Base-by-base conservation (phyloP, 2,113 vertebrate genomes). In the Oryzias curvinotus region DNA sequence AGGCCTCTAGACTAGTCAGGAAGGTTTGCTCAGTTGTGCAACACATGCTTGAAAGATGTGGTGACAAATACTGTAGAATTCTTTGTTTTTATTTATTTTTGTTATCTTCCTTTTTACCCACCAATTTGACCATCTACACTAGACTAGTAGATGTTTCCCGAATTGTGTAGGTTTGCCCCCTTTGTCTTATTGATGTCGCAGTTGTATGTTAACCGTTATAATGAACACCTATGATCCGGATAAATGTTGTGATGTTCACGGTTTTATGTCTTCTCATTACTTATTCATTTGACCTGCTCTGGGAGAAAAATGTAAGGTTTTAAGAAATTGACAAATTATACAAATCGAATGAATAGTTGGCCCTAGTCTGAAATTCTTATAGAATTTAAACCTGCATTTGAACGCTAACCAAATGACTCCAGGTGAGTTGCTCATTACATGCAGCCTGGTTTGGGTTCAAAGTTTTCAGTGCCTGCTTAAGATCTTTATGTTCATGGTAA, bases 171-270 rank as follows among this genome's bases (percentile, higher is more conserved):
- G 62, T 77, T 77, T 76, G 21, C 21, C 36, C 57, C 71, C 80
- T 85, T 86, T 83, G 80, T 87, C 71, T 80, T 67, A 65, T 62
- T 75, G 68, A 87, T 89, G 86, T 83, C 86, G 87, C 86, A 88
- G 82, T 86, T 87, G 74, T 55, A 52, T 79, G 82, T 62, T 52
- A 57, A 83, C 80, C 76, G 2, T 36, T 75, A 36, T n/a, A n/a
- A n/a, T 71, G 56, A 36, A 36, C 36, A 36, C 36, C 12, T 36
- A 1, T 36, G 36, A 2, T 36, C 36, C 28, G 28, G 28, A 7
- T 30, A 30, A 36, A 36, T 36, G 1, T 36, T 36, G 8, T 36
- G 8, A 36, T 36, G 10, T 36, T 10, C 36, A 12, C 8, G 10
- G 10, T 36, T 12, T 36, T 8, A 21, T 2, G 6, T 25, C 14